phyloP scores from a whole-genome alignment of 2,888 invertebrate genomes.

The Parochlus steinenii region DNA sequence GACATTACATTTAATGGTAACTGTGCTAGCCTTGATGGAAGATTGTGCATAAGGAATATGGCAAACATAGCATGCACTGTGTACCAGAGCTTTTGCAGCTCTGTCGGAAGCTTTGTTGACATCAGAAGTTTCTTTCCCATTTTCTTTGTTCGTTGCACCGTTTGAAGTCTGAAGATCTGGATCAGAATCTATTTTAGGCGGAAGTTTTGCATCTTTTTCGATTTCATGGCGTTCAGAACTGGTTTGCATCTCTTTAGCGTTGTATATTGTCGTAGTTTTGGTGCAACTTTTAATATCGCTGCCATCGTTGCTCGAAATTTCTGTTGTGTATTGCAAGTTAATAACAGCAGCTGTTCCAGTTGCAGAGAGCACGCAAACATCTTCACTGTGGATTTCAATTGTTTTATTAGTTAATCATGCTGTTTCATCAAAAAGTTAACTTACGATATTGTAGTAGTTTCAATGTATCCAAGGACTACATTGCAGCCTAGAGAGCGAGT shows the following conservation, averaged over 20 bases:
- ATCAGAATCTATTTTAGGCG: conserved; percentile 2
- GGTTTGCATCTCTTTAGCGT: no score
- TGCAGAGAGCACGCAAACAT: conserved; percentile 86
- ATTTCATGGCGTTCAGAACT: no score
- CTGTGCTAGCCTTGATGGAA: conserved; percentile 55
- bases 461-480: conserved; percentile 86
- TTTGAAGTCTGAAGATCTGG: conserved; percentile 14
- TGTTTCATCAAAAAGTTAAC: conserved; percentile 15
- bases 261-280: no score
- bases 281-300: conserved; percentile 10
- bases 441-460: conserved; percentile 83
- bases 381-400: conserved; percentile 49
- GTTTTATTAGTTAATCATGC: conserved; percentile 3
- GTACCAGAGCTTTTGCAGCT: conserved; percentile 6
- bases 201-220: no score
- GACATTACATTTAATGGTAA: conserved; percentile 51
- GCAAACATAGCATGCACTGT: conserved; percentile 31
- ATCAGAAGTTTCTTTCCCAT: conserved; percentile 15
- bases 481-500: conserved; percentile 84
- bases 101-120: conserved; percentile 17
- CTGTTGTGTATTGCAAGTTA: conserved; percentile 36
- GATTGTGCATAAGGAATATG: conserved; percentile 73
- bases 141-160: conserved; percentile 14
- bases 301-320: conserved; percentile 15
- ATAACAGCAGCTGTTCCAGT: conserved; percentile 86